Conservation (phyloP, 2,113 vertebrate species). For the Oncorhynchus keta region DNA sequence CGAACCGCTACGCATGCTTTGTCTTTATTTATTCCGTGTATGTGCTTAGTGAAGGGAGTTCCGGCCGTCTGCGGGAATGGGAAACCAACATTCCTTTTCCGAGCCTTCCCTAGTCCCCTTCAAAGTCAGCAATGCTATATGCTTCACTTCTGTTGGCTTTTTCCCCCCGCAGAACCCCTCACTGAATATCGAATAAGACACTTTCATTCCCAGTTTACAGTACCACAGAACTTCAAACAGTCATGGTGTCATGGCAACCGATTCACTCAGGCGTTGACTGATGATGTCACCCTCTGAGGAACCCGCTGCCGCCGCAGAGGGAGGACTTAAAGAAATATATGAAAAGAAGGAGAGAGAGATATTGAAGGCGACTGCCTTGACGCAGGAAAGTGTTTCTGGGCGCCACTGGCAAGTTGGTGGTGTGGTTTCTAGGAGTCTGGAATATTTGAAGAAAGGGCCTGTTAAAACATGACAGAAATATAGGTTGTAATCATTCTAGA, state of each 20-base stretch:
- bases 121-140: neutral
- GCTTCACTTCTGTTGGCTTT: no score
- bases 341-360: slow-evolving; percentile 48
- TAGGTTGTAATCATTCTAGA: slow-evolving; percentile 61
- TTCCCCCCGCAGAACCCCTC: no score
- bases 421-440: slow-evolving; percentile 49
- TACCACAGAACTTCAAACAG: slow-evolving; percentile 26
- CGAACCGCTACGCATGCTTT: slow-evolving; percentile 55
- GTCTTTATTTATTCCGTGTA: slow-evolving; percentile 19
- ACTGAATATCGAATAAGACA: neutral
- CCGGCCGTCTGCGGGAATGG: slow-evolving; percentile 28
- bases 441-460: slow-evolving; percentile 61
- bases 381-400: slow-evolving; percentile 54
- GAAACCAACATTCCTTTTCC: slow-evolving; percentile 45
- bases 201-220: slow-evolving; percentile 42
- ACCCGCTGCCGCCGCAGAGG: slow-evolving; percentile 50
- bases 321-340: slow-evolving; percentile 34
- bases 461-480: slow-evolving; percentile 70
- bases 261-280: slow-evolving; percentile 3
- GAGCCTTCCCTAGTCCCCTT: slow-evolving; percentile 30
- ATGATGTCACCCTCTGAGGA: slow-evolving; percentile 65
- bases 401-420: slow-evolving; percentile 33
- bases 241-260: no score
- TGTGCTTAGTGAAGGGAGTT: no score
- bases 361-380: slow-evolving; percentile 58